Evolutionary conservation across 1,140 invertebrate species (phyloP), one percentile per base, ranked within the genome.

Genomic region (Drosophila paulistorum): DNA sequence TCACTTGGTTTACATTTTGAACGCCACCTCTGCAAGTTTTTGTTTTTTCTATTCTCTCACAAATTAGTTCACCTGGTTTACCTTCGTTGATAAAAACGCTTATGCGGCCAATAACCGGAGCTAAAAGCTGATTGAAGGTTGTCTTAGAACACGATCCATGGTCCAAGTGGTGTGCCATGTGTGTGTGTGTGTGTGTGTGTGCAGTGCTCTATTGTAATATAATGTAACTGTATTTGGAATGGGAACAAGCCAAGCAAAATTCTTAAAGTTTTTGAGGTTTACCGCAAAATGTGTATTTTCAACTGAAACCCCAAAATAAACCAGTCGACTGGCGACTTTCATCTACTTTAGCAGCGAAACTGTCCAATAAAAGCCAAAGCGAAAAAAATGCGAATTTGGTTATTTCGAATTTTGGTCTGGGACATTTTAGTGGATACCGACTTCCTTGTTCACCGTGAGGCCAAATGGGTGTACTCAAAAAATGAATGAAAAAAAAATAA

Each of bases 241-340:
- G 17, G 51, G 23, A 67, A 11, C 35, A 37, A 37, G 6, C 58
- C 45, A 48, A 41, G 72, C 55, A 51, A 59, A 35, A 72, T 68
- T 75, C 73, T 75, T 51, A 51, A 11, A 10, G 17, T 68, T 75
- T 75, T 75, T 77, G 60, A 61, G 78, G 64, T 61, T 51, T 69
- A 78, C 82, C 78, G 68, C 82, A 86, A 85, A 85, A n/a, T n/a
- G n/a, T n/a, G n/a, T n/a, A n/a, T n/a, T n/a, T n/a, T 41, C 61
- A 67, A 26, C 37, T 39, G 37, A 39, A 72, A 72, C 58, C 9
- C 37, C 14, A 65, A 33, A 33, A 5, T 7, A 86, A 85, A 85
- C 82, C 78, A 86, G 82, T 85, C 81, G 51, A 61, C 57, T 66
- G 54, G 41, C 45, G 69, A 85, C 79, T 86, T 85, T 86, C 82